Base-by-base conservation (phyloP, 2,113 vertebrate species). In the Crotalus helleri region DNA sequence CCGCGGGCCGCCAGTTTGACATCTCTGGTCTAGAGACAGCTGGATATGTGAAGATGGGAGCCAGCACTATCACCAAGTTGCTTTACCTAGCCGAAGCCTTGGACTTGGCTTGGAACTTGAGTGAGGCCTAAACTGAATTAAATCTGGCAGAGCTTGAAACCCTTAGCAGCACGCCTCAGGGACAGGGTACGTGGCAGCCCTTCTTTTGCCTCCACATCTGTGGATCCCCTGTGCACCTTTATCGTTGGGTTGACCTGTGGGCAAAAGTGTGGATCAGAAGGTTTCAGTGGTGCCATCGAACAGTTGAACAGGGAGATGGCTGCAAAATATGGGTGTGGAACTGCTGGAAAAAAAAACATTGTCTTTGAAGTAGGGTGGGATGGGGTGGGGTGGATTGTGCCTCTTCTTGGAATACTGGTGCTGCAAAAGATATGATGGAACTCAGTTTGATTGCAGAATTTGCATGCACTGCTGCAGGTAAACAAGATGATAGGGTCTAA, bases 201-300 rank as follows among this genome's bases (percentile, higher is more conserved):
- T 2, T 7, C 19, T 61, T 17, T 12, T 87, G 15, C 24, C 92
- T 93, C 58, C 44, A 5, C 33, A 64, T 19, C 85, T 85, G 11
- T 97, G 99, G 98, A 10, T 12, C 61, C 61, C 11, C 29, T 69
- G 26, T 13, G 29, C 29, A 69, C 26, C 26, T 98, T 58, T 99
- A 99, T 94, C 99, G 99, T 97, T 99, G 98, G 98, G 95, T 98
- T 26, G 98, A 99, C 96, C 99, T 99, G 98, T 97, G 98, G 69
- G 96, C 98, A 19, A 99, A 99, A 97, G 98, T 99, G 98, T 96
- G 98, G 59, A 98, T 99, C 90, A 98, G 99, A 99, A 98, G 99
- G 9, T 99, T 99, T 95, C 97, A 93, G 97, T 0, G 91, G 97
- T 2, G 93, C 95, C 49, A 96, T 99, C 89, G 99, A 98, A 91